A percentile compares a stretch with the other conserved stretches of the same genome.
phyloP scores from a whole-genome alignment of 2,797 vertebrate genomes.

The Gadopsis bispinosus region DNA sequence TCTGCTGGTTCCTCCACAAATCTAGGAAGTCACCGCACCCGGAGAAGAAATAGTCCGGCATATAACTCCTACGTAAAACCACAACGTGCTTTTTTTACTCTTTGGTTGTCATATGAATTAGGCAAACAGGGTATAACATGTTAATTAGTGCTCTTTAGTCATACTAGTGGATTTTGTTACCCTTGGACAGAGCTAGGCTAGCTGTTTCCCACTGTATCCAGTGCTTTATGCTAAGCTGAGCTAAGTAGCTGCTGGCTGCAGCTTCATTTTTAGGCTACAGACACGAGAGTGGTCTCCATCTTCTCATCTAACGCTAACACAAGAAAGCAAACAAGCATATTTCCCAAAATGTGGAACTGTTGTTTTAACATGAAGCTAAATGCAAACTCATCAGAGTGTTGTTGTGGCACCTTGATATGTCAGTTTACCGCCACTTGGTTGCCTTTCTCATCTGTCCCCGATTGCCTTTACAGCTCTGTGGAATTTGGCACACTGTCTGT shows the following conservation, averaged over 20 bases:
- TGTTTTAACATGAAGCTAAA: slow-evolving; percentile 1
- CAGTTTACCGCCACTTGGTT: slow-evolving; percentile 61
- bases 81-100: background rate
- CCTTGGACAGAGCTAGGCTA: background rate
- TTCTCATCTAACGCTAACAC: background rate
- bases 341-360: background rate
- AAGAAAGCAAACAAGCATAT: background rate
- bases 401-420: slow-evolving; percentile 41
- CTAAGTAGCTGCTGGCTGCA: background rate
- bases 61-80: background rate
- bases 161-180: background rate
- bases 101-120: background rate
- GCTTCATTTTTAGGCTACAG: background rate
- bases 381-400: slow-evolving; percentile 18
- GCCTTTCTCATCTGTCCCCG: slow-evolving; percentile 73
- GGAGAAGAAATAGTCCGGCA: background rate
- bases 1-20: background rate
- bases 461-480: slow-evolving; percentile 72
- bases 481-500: slow-evolving; percentile 72
- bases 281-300: background rate
- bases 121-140: background rate
- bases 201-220: background rate
- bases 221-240: background rate
- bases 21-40: background rate
- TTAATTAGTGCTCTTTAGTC: background rate